These are phyloP conservation scores for Hyperopisus bebe DNA, from an alignment of 2,113 vertebrate species.

Conservation along the genomic window DNA sequence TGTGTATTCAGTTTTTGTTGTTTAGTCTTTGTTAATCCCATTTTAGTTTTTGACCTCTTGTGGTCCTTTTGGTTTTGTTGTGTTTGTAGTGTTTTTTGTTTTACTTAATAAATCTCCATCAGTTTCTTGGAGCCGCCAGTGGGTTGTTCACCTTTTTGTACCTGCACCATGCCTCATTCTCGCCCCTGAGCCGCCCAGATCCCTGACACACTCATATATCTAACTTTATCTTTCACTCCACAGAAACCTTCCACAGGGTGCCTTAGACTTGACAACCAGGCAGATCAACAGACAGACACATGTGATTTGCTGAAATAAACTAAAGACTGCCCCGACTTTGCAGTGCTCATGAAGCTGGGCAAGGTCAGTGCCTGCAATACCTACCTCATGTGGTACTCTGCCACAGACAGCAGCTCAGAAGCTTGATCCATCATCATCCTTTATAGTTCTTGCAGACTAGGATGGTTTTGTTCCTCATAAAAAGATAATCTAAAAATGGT, in stretches of 20 bases:
- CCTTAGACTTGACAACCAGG: neutral
- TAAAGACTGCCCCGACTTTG: neutral
- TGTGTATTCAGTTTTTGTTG: too few relatives aligned
- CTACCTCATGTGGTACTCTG: neutral
- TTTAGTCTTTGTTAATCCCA: too few relatives aligned
- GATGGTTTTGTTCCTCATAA: neutral
- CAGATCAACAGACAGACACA: neutral
- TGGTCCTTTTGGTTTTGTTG: too few relatives aligned
- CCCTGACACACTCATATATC: neutral
- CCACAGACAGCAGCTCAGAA: neutral
- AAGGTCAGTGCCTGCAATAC: neutral
- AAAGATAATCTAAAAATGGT: neutral
- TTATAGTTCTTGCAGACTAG: neutral
- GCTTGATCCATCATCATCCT: neutral
- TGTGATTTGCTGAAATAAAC: neutral
- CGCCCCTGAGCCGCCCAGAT: too few relatives aligned
- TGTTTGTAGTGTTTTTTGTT: too few relatives aligned
- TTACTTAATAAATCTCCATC: too few relatives aligned
- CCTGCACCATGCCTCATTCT: too few relatives aligned
- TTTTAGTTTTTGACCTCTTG: too few relatives aligned
- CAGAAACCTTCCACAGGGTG: neutral
- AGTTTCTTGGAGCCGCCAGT: too few relatives aligned
- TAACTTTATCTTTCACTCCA: neutral
- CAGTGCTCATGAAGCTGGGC: neutral
- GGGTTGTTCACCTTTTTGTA: too few relatives aligned